Conservation (phyloP, 2,888 invertebrate species). For the Gonocerus acuteangulatus region DNA sequence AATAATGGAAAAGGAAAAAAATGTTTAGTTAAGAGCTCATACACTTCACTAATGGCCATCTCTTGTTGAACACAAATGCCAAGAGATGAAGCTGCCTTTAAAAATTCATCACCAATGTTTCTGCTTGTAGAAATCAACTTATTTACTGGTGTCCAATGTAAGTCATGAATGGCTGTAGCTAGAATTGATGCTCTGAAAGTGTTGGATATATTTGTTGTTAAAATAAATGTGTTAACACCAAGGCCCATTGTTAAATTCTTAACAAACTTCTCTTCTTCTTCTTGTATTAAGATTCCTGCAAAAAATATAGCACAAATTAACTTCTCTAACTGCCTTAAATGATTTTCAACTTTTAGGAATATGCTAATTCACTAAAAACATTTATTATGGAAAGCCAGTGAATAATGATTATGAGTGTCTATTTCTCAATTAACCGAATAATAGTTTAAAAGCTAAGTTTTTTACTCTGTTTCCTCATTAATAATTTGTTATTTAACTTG, state of each 20-base stretch:
- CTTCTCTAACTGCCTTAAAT: too few relatives aligned
- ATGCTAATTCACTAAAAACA: too few relatives aligned
- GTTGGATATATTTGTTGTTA: slow-evolving; percentile 5
- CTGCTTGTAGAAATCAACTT: slow-evolving; percentile 23
- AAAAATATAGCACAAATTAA: too few relatives aligned
- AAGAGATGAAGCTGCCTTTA: slow-evolving; percentile 17
- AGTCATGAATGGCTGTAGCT: slow-evolving; percentile 24
- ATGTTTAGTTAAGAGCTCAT: background rate
- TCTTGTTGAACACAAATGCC: slow-evolving; percentile 30
- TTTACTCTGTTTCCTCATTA: too few relatives aligned
- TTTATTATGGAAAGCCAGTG: too few relatives aligned
- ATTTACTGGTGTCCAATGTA: slow-evolving; percentile 32
- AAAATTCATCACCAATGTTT: slow-evolving; percentile 15
- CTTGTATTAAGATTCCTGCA: slow-evolving; percentile 24
- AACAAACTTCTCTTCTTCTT: slow-evolving; percentile 9
- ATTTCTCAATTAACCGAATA: too few relatives aligned
- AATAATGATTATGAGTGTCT: too few relatives aligned
- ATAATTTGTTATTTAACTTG: too few relatives aligned
- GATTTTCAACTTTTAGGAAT: too few relatives aligned
- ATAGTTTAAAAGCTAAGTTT: too few relatives aligned
- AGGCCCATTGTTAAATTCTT: slow-evolving; percentile 14
- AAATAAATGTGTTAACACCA: slow-evolving; percentile 6
- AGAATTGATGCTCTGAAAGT: background rate
- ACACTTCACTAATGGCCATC: slow-evolving; percentile 26
- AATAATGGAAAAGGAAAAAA: background rate